phyloP scores from a whole-genome alignment of 2,888 invertebrate species.

The Morpho helenor region DNA sequence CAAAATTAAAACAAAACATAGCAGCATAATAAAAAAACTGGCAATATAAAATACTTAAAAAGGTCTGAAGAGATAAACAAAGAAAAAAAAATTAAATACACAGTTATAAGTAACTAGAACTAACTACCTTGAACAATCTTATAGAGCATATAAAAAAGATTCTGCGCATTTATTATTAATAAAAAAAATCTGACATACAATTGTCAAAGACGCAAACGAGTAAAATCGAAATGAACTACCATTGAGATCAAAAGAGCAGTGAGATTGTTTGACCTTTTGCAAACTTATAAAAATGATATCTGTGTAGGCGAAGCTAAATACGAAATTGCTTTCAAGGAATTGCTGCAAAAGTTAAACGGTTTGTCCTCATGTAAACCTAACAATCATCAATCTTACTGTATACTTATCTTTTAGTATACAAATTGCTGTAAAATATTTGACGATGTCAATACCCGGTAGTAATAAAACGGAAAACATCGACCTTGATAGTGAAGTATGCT shows the following conservation, averaged over 20 bases:
- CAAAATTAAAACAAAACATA: background rate
- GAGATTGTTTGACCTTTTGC: slow-evolving; percentile 47
- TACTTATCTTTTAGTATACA: too few species aligned
- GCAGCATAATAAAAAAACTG: background rate
- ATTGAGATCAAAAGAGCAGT: slow-evolving; percentile 3
- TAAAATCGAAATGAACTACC: background rate
- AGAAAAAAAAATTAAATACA: too few species aligned
- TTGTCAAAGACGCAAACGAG: background rate
- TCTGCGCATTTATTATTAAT: too few species aligned
- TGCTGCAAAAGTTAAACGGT: slow-evolving; percentile 40
- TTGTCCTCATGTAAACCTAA: background rate
- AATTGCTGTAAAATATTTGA: too few species aligned
- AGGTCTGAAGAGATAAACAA: background rate
- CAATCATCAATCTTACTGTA: too few species aligned
- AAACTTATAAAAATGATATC: slow-evolving; percentile 49
- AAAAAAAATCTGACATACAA: background rate
- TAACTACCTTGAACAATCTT: background rate
- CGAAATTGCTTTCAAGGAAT: slow-evolving; percentile 67
- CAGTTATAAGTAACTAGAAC: background rate
- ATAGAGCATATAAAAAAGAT: background rate
- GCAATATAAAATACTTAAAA: background rate
- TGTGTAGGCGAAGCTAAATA: slow-evolving; percentile 64
- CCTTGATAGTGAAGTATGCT: too few species aligned
- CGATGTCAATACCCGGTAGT: too few species aligned
- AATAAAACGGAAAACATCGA: too few species aligned